Evolutionary conservation across 2,113 vertebrate species (phyloP).

Genomic region (Phalacrocorax brasilianus): DNA sequence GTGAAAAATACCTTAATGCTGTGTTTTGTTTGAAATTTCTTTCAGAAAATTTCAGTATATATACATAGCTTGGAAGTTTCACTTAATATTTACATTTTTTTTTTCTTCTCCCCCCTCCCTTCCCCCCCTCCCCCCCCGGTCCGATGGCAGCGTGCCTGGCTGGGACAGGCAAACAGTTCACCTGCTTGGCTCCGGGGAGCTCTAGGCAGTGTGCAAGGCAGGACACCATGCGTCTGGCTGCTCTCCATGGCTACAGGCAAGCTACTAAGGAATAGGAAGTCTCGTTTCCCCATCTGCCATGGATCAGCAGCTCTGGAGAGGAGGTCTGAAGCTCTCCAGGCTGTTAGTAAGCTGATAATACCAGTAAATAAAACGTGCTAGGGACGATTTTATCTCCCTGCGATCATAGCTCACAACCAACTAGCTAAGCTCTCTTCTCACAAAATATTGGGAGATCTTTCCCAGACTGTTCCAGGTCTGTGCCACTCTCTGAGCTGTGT

Average conservation of each 20-base stretch:
- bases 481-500: neutral
- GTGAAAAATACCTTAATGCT: neutral
- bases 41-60: neutral
- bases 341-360: neutral
- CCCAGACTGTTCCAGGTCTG: neutral
- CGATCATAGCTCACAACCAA: neutral
- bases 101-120: neutral
- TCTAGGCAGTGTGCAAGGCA: accelerated
- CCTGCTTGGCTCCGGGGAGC: neutral
- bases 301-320: neutral
- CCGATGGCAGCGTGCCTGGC: neutral
- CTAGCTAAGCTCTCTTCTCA: neutral
- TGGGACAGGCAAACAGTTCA: neutral
- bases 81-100: neutral
- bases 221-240: neutral
- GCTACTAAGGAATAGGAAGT: neutral
- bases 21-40: neutral
- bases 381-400: neutral
- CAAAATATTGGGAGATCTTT: neutral
- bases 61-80: neutral
- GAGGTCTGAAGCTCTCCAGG: neutral
- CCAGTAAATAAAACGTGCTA: neutral
- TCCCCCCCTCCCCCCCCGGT: accelerated
- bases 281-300: neutral
- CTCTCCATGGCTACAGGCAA: neutral